These are phyloP conservation scores for Zosterops japonicus DNA, from an alignment of 2,113 vertebrate genomes.

Conservation along the genomic window DNA sequence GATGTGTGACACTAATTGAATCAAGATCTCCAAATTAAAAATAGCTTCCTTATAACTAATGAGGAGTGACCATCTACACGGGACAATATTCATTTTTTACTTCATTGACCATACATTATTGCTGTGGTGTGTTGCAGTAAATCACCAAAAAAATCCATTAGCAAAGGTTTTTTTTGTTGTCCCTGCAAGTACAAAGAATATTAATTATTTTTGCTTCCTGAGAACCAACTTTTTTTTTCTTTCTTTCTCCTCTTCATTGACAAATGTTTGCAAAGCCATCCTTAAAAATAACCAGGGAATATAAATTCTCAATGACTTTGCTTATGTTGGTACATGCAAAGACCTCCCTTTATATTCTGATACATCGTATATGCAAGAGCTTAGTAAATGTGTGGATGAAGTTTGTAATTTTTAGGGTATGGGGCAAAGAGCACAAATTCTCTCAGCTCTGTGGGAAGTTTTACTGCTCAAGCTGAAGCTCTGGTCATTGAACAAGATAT, in stretches of 20 bases:
- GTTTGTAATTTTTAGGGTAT: neutral
- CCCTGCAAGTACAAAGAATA: constrained; percentile 34
- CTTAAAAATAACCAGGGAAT: neutral
- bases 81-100: constrained; percentile 63
- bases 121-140: constrained; percentile 57
- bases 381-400: neutral
- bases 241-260: neutral
- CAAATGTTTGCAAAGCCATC: neutral
- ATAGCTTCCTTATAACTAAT: constrained; percentile 63
- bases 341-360: neutral
- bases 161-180: constrained; percentile 30
- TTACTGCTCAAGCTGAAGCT: neutral
- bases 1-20: constrained; percentile 74
- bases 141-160: constrained; percentile 68
- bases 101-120: constrained; percentile 55
- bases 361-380: neutral
- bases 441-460: neutral
- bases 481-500: neutral
- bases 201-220: constrained; percentile 43
- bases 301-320: neutral
- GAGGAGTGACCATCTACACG: constrained; percentile 64
- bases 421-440: neutral
- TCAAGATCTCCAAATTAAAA: constrained; percentile 66
- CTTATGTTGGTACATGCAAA: neutral
- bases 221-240: neutral